Evolutionary conservation across 2,113 vertebrate species (phyloP).

Genomic region (Rhinichthys klamathensis): DNA sequence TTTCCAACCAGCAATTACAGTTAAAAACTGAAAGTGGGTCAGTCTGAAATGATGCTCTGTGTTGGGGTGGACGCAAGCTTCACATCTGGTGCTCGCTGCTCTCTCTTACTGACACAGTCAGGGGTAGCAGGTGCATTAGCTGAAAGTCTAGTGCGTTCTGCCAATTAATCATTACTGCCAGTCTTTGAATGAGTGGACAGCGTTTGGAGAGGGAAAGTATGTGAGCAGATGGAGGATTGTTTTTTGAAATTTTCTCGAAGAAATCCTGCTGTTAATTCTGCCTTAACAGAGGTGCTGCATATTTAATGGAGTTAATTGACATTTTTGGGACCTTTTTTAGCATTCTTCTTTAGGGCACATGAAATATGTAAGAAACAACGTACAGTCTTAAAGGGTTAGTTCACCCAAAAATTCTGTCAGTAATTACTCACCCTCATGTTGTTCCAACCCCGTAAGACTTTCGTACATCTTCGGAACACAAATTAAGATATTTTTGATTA

Average conservation of each 20-base stretch:
- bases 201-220: slow-evolving; percentile 2
- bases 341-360: not conserved
- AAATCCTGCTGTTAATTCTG: slow-evolving; percentile 10
- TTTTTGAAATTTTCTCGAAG: slow-evolving; percentile 1
- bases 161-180: slow-evolving; percentile 65
- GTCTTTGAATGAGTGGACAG: slow-evolving; percentile 40
- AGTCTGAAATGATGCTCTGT: slow-evolving; percentile 1
- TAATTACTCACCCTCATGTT: too few relatives aligned
- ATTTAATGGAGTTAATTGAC: slow-evolving; percentile 8
- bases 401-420: too few relatives aligned
- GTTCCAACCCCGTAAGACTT: too few relatives aligned
- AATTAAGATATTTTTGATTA: too few relatives aligned
- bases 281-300: slow-evolving; percentile 5
- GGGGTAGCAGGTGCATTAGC: slow-evolving; percentile 66
- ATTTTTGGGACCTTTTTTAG: not conserved
- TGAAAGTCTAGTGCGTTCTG: slow-evolving; percentile 51
- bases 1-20: slow-evolving; percentile 21
- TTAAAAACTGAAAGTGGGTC: slow-evolving; percentile 32
- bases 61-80: not conserved
- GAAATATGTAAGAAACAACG: not conserved
- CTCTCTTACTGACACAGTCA: slow-evolving; percentile 55
- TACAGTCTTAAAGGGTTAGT: not conserved
- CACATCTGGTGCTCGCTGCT: slow-evolving; percentile 31
- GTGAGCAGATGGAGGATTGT: slow-evolving; percentile 34
- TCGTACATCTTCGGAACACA: too few relatives aligned